Conservation (phyloP, 1,140 invertebrate species). For the Sycophila sp. region DNA sequence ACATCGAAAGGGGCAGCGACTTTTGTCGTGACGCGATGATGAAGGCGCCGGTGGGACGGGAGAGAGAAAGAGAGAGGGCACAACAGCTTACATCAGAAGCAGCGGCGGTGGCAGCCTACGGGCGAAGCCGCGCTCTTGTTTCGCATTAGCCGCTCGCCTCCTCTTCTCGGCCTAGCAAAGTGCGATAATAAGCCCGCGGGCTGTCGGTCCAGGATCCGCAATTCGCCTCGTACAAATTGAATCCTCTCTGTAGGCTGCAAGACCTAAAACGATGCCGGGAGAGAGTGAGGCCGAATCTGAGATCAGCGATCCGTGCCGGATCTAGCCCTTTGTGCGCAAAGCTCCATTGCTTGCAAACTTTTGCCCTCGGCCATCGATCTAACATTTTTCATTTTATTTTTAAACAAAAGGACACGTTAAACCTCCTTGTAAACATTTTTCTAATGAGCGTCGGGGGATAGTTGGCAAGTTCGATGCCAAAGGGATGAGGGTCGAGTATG, state of each 20-base stretch:
- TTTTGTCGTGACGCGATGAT: background rate
- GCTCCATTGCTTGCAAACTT: no score
- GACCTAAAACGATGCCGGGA: background rate
- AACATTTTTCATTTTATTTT: no score
- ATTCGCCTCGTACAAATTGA: conserved; percentile 63
- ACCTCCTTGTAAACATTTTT: no score
- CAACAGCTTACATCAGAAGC: conserved; percentile 2
- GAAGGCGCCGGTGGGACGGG: background rate
- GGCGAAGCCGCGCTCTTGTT: conserved; percentile 41
- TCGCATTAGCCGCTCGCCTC: conserved; percentile 40
- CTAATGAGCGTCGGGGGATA: no score
- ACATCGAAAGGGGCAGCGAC: background rate
- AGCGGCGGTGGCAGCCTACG: background rate
- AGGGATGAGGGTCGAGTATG: no score
- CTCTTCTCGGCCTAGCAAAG: conserved; percentile 51
- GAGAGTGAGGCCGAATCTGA: conserved; percentile 54
- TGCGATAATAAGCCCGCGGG: conserved; percentile 64
- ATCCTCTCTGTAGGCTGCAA: conserved; percentile 55
- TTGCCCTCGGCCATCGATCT: no score
- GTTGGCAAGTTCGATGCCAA: no score
- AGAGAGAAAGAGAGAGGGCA: no score
- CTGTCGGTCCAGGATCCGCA: conserved; percentile 60
- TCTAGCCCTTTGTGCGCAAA: conserved; percentile 52
- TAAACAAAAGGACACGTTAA: no score
- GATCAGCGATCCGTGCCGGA: conserved; percentile 61